These are phyloP conservation scores for Orientallactaga sibirica DNA, from an alignment of 2,797 vertebrate genomes.

Conservation along the genomic window DNA sequence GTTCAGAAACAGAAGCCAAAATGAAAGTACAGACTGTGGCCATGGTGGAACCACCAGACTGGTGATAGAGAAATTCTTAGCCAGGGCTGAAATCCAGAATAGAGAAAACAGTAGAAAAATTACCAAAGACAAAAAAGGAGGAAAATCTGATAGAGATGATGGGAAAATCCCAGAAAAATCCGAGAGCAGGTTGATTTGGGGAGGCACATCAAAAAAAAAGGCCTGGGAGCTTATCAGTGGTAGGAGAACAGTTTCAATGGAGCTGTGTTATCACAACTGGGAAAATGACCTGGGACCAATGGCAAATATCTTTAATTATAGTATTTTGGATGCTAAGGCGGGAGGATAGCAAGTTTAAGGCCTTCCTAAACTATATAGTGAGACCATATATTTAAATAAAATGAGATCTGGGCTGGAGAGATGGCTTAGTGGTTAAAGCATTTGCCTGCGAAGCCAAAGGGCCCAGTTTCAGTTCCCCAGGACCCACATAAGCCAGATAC, in stretches of 20 bases:
- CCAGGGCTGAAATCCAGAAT: not conserved
- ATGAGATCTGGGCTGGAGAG: too few species aligned
- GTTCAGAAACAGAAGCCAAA: conserved; percentile 19
- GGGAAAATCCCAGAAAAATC: conserved; percentile 30
- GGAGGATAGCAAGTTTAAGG: too few species aligned
- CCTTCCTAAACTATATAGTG: too few species aligned
- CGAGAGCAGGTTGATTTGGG: not conserved
- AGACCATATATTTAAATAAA: too few species aligned
- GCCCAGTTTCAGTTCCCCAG: too few species aligned
- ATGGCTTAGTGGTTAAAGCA: too few species aligned
- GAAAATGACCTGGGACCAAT: not conserved
- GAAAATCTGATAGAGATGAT: not conserved
- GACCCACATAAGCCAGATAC: too few species aligned
- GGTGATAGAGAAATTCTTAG: not conserved
- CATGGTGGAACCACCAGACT: not conserved
- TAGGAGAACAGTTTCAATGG: not conserved
- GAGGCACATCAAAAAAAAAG: conserved; percentile 18
- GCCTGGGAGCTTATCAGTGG: not conserved
- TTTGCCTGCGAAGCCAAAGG: too few species aligned
- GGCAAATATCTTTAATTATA: too few species aligned
- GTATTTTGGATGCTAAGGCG: too few species aligned
- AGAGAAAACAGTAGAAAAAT: conserved; percentile 9
- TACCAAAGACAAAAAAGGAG: not conserved
- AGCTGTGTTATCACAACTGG: not conserved
- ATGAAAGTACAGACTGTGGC: conserved; percentile 11